A percentile compares a stretch with the other conserved stretches of the same genome.
Conservation (phyloP, 2,888 invertebrate species). For the Steromphala cineraria region DNA sequence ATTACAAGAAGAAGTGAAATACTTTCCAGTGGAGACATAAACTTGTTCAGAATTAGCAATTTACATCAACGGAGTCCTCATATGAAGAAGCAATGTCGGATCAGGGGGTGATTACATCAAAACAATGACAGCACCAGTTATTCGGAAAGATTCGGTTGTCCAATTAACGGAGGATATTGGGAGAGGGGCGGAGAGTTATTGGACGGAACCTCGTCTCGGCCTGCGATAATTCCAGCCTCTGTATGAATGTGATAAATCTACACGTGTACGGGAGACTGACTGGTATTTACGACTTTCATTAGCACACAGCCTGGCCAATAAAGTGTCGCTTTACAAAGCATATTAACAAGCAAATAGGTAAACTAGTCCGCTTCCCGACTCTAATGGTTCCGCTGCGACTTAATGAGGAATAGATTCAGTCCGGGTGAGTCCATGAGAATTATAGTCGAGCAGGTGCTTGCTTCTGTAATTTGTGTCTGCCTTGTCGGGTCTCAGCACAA, state of each 20-base stretch:
- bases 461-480: no score
- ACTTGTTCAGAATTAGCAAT: no score
- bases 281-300: constrained; percentile 6
- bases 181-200: not conserved
- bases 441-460: not conserved
- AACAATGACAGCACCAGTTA: not conserved
- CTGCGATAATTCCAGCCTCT: not conserved
- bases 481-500: no score
- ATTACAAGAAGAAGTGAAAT: no score
- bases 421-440: not conserved
- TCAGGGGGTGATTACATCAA: not conserved
- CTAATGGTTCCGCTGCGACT: not conserved
- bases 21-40: no score
- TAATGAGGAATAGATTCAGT: constrained; percentile 19
- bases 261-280: not conserved
- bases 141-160: not conserved
- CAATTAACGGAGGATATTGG: not conserved
- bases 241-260: constrained; percentile 11
- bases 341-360: constrained; percentile 19
- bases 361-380: not conserved
- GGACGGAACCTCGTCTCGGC: not conserved
- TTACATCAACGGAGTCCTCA: no score
- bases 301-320: not conserved
- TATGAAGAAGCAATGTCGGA: no score
- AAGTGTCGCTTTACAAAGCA: constrained; percentile 9